phyloP scores from a whole-genome alignment of 2,113 vertebrate genomes.

The Hemibagrus wyckioides region DNA sequence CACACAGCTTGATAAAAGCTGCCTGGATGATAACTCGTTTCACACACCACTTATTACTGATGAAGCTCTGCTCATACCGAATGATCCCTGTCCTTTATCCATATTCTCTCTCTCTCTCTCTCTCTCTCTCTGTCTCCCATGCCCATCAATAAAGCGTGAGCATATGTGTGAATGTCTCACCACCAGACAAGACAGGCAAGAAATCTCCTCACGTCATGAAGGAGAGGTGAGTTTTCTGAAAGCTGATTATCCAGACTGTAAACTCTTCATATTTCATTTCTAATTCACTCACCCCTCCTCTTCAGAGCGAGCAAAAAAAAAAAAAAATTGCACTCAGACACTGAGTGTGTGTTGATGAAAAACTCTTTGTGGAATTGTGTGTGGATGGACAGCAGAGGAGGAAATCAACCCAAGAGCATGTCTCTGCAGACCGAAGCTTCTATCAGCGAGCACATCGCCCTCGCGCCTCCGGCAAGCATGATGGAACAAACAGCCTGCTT shows the following conservation, averaged over 20 bases:
- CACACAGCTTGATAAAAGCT: conserved; percentile 32
- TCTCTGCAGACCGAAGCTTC: neutral
- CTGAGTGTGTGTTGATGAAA: neutral
- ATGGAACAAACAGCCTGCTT: conserved; percentile 24
- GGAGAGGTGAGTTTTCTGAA: conserved; percentile 31
- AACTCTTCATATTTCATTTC: conserved; percentile 42
- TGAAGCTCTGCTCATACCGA: conserved; percentile 37
- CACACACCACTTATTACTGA: conserved; percentile 55
- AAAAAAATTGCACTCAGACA: conserved; percentile 20
- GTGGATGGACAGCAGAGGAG: conserved; percentile 1
- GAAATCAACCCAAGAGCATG: conserved; percentile 4
- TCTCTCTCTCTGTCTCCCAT: neutral
- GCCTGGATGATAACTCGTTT: conserved; percentile 52
- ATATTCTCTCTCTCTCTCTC: conserved; percentile 1
- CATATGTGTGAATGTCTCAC: conserved; percentile 26
- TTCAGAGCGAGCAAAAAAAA: neutral
- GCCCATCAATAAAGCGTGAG: neutral
- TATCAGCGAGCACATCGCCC: neutral
- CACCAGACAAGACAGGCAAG: conserved; percentile 6
- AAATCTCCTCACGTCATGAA: conserved; percentile 33
- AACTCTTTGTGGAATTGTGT: neutral
- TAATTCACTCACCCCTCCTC: conserved; percentile 25
- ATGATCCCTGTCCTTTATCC: conserved; percentile 3
- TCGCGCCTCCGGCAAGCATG: neutral
- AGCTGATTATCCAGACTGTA: conserved; percentile 41